Evolutionary conservation across 2,113 vertebrate genomes (phyloP), one percentile per base, ranked within the genome.

Genomic region (Stigmatopora argus): DNA sequence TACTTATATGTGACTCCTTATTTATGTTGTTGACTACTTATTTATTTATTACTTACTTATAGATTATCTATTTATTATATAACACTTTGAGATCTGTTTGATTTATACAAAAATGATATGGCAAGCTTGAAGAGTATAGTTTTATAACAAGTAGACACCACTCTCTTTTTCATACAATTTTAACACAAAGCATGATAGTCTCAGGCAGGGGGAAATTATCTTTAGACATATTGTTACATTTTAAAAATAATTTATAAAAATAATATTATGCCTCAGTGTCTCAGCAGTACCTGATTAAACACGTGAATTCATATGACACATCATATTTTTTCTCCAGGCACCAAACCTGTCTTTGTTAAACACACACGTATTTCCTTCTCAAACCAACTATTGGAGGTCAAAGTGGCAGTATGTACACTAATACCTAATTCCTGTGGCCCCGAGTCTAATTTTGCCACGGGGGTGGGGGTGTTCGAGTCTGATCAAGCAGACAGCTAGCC

Each of bases 401-500:
- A 78, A 70, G 77, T 62, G 51, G 5, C 51, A 53, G 51, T 53
- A 26, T 49, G 69, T 73, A 65, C 78, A 77, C 77, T 62, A 72
- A 76, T 79, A 77, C 52, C 74, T 64, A 35, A 73, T 10, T 46
- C 70, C 57, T 23, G 38, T 41, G 56, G 51, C 45, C 64, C 60
- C 48, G 67, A 77, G 78, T 82, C 78, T 62, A 76, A 80, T 84
- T 76, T 55, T 73, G 73, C 82, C 83, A 60, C 18, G 19, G 86
- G 83, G 78, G 73, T 77, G 65, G 21, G 59, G 48, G 71, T 72
- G 67, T 21, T 26, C 45, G 45, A 55, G 23, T 70, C 64, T 67
- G 69, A 74, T 78, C 80, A 75, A 69, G 26, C 60, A 64, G 71
- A 66, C 64, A 62, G 73, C 66, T 65, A 31, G 72, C 79, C 66